Evolutionary conservation across 2,888 invertebrate species (phyloP).

Genomic region (Automeris io): DNA sequence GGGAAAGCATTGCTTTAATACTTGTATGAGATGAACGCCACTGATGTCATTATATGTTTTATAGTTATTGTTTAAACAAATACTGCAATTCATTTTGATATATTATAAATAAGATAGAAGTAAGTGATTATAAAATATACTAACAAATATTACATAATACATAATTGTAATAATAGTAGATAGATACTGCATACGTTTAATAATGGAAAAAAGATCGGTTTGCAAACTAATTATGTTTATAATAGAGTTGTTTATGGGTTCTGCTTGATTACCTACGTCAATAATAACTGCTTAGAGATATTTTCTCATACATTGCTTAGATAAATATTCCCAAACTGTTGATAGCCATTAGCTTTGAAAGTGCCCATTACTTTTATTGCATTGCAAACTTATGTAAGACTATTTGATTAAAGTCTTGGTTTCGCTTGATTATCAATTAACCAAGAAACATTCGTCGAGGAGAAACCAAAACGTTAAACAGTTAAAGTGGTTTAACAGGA

Average conservation of each 20-base stretch:
- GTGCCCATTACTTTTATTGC: conserved; percentile 30
- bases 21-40: too few species aligned
- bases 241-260: conserved; percentile 52
- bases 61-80: too few species aligned
- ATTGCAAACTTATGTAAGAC: too few species aligned
- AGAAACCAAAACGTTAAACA: too few species aligned
- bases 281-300: conserved; percentile 44
- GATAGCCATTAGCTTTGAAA: conserved; percentile 32
- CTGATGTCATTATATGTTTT: too few species aligned
- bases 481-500: too few species aligned
- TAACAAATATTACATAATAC: conserved; percentile 34
- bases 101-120: background rate
- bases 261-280: conserved; percentile 40
- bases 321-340: conserved; percentile 19
- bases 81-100: too few species aligned
- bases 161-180: conserved; percentile 27
- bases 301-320: conserved; percentile 46
- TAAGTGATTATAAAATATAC: conserved; percentile 16
- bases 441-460: too few species aligned
- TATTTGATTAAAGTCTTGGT: too few species aligned
- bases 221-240: conserved; percentile 56
- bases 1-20: too few species aligned
- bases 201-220: conserved; percentile 30
- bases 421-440: too few species aligned
- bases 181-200: conserved; percentile 31